Evolutionary conservation across 2,113 vertebrate species (phyloP), one percentile per base, ranked within the genome.

Genomic region (Phainopepla nitens): DNA sequence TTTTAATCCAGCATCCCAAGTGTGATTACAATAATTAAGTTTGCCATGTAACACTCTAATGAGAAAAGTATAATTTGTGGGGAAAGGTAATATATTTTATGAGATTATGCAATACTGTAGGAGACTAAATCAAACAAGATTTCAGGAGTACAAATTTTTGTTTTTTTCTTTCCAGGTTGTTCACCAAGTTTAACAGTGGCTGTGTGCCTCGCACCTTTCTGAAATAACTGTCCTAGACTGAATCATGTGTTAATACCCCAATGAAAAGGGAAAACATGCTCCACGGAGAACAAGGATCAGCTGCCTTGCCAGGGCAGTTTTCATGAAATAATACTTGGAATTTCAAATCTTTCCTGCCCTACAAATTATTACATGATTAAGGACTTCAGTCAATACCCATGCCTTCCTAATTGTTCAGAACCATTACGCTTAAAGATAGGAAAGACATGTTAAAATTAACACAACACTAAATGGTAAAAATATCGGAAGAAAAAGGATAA

Each of bases 1-100:
- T 95, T 91, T 82, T 83, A 94, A 97, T 96, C 79, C 94, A 73
- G 79, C 78, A 91, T 93, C 82, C 78, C 78, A 42, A 54, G 79
- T 47, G 87, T 73, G 85, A 82, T 90, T 88, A 87, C 41, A 90
- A 73, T 93, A 96, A 96, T 96, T 91, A 95, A 95, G 82, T 73
- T 91, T 82, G 50, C 78, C 57, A 51, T 80, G 75, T 90, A 91
- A 87, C 54, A 87, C 58, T 91, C 71, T 91, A 85, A 31, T 66
- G 71, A 94, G 62, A 53, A 90, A 93, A 85, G 54, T 61, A 91
- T 90, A 79, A 90, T 94, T 87, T 95, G 79, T 94, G 33, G 47
- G 41, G 53, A 94, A 47, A 93, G 35, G 54, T 81, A 87, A 73
- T 84, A 51, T 68, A 68, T 94, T 92, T 83, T 81, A 88, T 78